Conservation (phyloP, 2,797 vertebrate genomes). For the Tamandua tetradactyla region DNA sequence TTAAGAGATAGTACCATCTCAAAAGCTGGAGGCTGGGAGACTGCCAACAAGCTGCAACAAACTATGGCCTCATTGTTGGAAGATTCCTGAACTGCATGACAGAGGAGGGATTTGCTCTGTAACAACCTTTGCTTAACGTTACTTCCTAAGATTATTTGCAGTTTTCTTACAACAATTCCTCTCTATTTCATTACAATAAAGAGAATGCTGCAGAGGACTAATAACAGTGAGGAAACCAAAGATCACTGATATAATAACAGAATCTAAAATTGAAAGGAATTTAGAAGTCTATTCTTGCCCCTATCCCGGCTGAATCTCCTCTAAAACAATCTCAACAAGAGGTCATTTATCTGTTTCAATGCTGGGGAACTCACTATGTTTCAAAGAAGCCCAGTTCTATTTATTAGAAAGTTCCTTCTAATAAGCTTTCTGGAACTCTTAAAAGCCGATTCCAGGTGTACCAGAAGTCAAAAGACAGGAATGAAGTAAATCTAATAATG, state of each 20-base stretch:
- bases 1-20: conserved; percentile 40
- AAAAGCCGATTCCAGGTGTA: not conserved
- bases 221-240: not conserved
- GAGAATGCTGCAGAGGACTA: not conserved
- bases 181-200: not conserved
- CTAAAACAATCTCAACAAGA: not conserved
- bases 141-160: conserved; percentile 33
- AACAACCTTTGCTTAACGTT: conserved; percentile 32
- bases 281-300: not conserved
- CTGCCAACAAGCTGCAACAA: not conserved
- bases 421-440: not conserved
- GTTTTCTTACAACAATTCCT: not conserved
- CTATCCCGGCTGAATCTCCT: not conserved
- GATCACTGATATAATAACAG: not conserved
- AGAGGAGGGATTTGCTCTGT: conserved; percentile 22
- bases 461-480: not conserved
- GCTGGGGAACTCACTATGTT: not conserved
- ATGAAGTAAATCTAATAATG: not conserved
- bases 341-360: not conserved
- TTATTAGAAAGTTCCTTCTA: not conserved
- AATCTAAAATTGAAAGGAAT: conserved; percentile 9
- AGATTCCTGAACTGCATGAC: not conserved
- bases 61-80: conserved; percentile 33
- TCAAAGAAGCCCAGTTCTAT: not conserved
- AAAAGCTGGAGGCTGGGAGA: not conserved